A percentile compares a stretch with the other conserved stretches of the same genome.
Evolutionary conservation across 2,888 invertebrate genomes (phyloP).

Genomic region (Drosophila macrothrix): DNA sequence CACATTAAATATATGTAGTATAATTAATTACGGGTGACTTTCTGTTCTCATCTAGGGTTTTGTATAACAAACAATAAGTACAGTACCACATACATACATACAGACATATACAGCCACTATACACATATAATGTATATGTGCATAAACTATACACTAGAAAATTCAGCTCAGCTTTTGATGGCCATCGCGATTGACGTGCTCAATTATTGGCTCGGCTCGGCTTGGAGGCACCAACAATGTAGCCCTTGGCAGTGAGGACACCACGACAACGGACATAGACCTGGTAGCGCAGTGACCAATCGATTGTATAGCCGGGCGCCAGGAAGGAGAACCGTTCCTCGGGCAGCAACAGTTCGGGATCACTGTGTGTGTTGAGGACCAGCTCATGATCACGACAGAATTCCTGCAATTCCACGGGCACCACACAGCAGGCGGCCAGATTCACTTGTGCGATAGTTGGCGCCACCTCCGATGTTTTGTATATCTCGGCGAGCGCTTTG

Average conservation of each 20-base stretch:
- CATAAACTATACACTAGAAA: slow-evolving; percentile 47
- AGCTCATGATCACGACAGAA: slow-evolving; percentile 96
- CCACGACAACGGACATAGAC: slow-evolving; percentile 96
- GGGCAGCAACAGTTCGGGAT: slow-evolving; percentile 88
- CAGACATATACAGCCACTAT: slow-evolving; percentile 24
- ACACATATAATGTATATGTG: slow-evolving; percentile 29
- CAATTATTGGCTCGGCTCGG: slow-evolving; percentile 35
- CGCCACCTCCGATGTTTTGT: slow-evolving; percentile 91
- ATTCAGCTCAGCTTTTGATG: slow-evolving; percentile 51
- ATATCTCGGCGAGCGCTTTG: slow-evolving; percentile 90
- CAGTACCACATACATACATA: slow-evolving; percentile 58
- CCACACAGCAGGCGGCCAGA: slow-evolving; percentile 96
- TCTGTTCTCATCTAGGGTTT: slow-evolving; percentile 52
- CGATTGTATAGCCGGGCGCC: slow-evolving; percentile 86
- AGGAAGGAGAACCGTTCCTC: slow-evolving; percentile 86
- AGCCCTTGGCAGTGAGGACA: slow-evolving; percentile 95
- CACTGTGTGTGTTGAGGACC: slow-evolving; percentile 97
- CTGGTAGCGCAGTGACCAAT: slow-evolving; percentile 94
- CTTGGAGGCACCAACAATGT: slow-evolving; percentile 87
- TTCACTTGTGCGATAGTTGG: slow-evolving; percentile 97
- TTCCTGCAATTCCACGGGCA: slow-evolving; percentile 94
- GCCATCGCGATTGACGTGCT: slow-evolving; percentile 10
- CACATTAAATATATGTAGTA: slow-evolving; percentile 12
- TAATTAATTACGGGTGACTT: slow-evolving; percentile 3
- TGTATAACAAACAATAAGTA: slow-evolving; percentile 78